These are phyloP conservation scores for Pygocentrus nattereri DNA, from an alignment of 2,797 vertebrate genomes.

Conservation along the genomic window DNA sequence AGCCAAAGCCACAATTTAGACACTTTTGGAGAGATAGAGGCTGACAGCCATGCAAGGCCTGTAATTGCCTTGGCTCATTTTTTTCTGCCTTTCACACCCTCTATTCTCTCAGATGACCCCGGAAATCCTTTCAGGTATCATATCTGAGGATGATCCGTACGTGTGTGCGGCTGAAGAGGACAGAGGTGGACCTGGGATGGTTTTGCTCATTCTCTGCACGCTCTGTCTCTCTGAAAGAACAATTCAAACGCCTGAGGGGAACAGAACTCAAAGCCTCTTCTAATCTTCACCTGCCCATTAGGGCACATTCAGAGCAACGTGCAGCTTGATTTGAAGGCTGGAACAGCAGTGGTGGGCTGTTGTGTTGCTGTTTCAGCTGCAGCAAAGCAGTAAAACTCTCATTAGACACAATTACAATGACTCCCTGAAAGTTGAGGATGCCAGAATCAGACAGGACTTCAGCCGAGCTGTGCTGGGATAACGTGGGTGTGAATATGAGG, in stretches of 20 bases:
- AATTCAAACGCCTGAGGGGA: too few species aligned
- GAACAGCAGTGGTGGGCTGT: slow-evolving; percentile 8
- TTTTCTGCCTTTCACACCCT: slow-evolving; percentile 7
- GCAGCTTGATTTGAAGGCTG: not conserved
- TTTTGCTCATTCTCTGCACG: not conserved
- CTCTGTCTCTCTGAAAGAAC: too few species aligned
- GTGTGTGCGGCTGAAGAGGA: not conserved
- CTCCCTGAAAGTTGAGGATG: slow-evolving; percentile 30
- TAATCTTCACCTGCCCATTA: not conserved
- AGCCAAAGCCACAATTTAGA: slow-evolving; percentile 9
- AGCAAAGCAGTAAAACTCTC: slow-evolving; percentile 19
- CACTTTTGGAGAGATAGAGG: slow-evolving; percentile 13
- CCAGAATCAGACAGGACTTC: slow-evolving; percentile 5
- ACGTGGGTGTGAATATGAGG: too few species aligned
- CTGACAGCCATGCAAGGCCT: slow-evolving; percentile 23
- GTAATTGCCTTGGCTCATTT: slow-evolving; percentile 35
- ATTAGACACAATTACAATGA: slow-evolving; percentile 41
- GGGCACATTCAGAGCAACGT: not conserved
- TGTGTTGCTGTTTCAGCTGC: slow-evolving; percentile 8
- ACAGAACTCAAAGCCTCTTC: too few species aligned
- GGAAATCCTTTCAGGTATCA: slow-evolving; percentile 25
- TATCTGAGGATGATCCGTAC: not conserved
- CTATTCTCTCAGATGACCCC: slow-evolving; percentile 22
- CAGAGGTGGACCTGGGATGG: not conserved
- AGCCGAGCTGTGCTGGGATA: not conserved